Evolutionary conservation across 2,113 vertebrate species (phyloP).

Genomic region (Ranitomeya variabilis): DNA sequence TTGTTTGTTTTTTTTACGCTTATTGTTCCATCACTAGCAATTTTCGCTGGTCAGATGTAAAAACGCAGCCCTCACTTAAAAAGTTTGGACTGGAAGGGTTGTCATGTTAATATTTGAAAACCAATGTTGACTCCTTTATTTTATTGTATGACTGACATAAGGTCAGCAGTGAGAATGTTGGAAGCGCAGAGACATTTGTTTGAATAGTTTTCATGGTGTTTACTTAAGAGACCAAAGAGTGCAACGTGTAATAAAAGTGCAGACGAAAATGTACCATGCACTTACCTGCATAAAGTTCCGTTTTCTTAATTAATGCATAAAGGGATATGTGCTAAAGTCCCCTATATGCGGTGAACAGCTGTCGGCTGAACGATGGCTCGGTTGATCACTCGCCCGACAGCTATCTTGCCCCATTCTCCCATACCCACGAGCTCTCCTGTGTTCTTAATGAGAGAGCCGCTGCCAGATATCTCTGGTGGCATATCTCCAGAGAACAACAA

Average conservation of each 20-base stretch:
- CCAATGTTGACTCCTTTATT: background rate
- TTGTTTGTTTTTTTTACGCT: background rate
- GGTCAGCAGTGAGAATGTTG: background rate
- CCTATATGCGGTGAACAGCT: too few relatives aligned
- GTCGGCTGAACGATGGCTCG: too few relatives aligned
- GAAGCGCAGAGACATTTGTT: slow-evolving; percentile 12
- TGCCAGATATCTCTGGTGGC: too few relatives aligned
- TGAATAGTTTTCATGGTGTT: slow-evolving; percentile 23
- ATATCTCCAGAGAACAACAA: too few relatives aligned
- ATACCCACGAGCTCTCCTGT: too few relatives aligned
- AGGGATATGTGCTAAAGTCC: too few relatives aligned
- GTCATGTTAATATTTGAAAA: slow-evolving; percentile 12
- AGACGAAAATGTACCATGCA: background rate
- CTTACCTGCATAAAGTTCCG: too few relatives aligned
- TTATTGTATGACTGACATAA: slow-evolving; percentile 3
- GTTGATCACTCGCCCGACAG: too few relatives aligned
- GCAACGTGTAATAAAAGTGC: background rate
- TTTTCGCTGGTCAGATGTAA: background rate
- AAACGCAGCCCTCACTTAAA: background rate
- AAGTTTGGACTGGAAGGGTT: background rate
- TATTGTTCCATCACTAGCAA: background rate
- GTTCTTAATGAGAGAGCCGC: too few relatives aligned
- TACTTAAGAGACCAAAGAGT: background rate
- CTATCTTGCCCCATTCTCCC: too few relatives aligned
- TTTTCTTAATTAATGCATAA: too few relatives aligned